phyloP scores from a whole-genome alignment of 2,797 vertebrate species.

The Coregonus suidteri region DNA sequence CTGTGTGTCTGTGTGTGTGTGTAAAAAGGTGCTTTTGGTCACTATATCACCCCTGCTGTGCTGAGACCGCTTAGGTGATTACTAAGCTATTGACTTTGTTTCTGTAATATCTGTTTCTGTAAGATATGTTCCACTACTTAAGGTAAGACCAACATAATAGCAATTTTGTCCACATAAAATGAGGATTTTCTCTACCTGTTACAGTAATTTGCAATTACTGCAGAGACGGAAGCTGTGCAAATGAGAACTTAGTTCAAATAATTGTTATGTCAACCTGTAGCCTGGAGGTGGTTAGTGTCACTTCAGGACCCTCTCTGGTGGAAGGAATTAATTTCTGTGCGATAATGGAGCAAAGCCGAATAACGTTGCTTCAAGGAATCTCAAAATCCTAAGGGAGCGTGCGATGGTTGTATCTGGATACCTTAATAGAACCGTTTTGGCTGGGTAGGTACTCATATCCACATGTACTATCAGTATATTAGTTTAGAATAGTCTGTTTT shows the following conservation, averaged over 20 bases:
- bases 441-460: neutral
- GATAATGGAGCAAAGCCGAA: neutral
- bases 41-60: neutral
- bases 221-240: neutral
- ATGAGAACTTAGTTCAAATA: constrained; percentile 5
- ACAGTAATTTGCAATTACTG: neutral
- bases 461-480: neutral
- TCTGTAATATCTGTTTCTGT: neutral
- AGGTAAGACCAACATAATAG: neutral
- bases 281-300: constrained; percentile 7
- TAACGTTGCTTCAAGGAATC: neutral
- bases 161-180: neutral
- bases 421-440: neutral
- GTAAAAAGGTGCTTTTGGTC: neutral
- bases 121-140: neutral
- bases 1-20: too few species aligned
- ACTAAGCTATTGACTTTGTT: neutral
- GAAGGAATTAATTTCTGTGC: neutral
- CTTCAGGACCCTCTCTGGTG: neutral
- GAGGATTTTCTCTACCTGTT: neutral
- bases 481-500: neutral
- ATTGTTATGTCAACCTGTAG: constrained; percentile 11
- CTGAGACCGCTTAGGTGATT: neutral
- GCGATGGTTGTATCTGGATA: neutral
- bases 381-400: neutral